Conservation (phyloP, 2,888 invertebrate species). For the Trimorus sp. region DNA sequence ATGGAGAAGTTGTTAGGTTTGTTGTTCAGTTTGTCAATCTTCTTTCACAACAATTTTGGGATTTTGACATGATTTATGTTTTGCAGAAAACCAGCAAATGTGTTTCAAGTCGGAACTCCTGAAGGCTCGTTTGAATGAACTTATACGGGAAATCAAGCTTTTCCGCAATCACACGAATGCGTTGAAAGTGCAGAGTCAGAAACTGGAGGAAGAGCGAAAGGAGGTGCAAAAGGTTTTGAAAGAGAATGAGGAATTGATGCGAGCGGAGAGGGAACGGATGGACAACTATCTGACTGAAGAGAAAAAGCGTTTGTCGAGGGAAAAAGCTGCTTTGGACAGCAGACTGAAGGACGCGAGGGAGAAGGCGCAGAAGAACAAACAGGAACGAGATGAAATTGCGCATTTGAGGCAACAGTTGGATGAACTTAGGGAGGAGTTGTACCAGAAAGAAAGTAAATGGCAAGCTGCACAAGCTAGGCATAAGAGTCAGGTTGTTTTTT, state of each 20-base stretch:
- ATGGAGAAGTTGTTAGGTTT: conserved; percentile 1
- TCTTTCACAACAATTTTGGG: too few relatives aligned
- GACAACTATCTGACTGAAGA: conserved; percentile 88
- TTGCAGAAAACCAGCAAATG: conserved; percentile 64
- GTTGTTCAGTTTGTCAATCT: conserved; percentile 1
- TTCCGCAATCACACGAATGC: conserved; percentile 83
- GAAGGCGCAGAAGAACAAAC: conserved; percentile 85
- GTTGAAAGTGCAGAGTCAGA: conserved; percentile 79
- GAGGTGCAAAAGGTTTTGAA: conserved; percentile 82
- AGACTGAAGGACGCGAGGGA: conserved; percentile 85
- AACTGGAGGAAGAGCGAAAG: conserved; percentile 82
- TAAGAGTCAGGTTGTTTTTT: conserved; percentile 84
- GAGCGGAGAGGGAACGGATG: conserved; percentile 84
- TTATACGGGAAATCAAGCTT: conserved; percentile 85
- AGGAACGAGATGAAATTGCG: conserved; percentile 80
- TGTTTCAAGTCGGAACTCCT: conserved; percentile 84
- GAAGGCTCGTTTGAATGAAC: conserved; percentile 85
- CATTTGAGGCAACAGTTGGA: conserved; percentile 84
- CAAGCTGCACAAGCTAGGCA: conserved; percentile 88
- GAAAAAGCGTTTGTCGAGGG: conserved; percentile 86
- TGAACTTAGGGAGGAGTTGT: conserved; percentile 86
- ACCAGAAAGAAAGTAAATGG: conserved; percentile 88
- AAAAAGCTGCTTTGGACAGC: conserved; percentile 86
- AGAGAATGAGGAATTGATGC: conserved; percentile 85
- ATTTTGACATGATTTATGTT: background rate